Evolutionary conservation across 1,140 invertebrate genomes (phyloP).

Genomic region (Frieseomelitta varia): DNA sequence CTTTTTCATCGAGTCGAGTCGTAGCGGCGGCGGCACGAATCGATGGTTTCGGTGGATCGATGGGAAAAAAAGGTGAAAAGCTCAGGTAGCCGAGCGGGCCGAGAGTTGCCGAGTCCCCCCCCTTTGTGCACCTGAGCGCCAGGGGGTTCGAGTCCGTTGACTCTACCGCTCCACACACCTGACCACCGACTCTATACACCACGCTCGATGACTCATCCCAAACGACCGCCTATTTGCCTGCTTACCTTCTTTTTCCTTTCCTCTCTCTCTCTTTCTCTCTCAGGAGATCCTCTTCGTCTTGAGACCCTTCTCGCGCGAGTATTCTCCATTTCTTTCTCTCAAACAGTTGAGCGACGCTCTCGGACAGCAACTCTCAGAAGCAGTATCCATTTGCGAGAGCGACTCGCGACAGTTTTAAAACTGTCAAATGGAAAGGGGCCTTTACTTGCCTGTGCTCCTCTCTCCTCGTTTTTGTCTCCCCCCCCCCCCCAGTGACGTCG

Average conservation of each 20-base stretch:
- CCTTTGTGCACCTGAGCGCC: neutral
- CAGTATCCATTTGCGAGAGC: no score
- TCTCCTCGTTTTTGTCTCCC: neutral
- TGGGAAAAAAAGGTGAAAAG: neutral
- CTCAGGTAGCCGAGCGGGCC: conserved; percentile 2
- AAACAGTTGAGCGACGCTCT: no score
- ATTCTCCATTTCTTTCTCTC: no score
- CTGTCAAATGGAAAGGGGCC: no score
- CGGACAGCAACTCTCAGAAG: no score
- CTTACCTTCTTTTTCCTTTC: neutral
- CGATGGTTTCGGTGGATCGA: neutral
- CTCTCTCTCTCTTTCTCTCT: neutral
- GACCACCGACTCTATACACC: conserved; percentile 61
- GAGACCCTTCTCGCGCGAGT: no score
- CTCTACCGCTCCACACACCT: conserved; percentile 63
- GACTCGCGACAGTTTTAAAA: no score
- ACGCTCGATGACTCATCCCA: conserved; percentile 64
- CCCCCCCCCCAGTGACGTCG: no score
- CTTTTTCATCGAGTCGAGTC: no score
- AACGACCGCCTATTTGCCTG: conserved; percentile 34
- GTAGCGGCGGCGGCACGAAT: neutral
- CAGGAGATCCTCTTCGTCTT: no score
- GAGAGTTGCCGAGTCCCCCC: no score
- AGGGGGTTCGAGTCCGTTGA: conserved; percentile 65
- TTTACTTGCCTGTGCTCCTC: no score